Base-by-base conservation (phyloP, 1,140 invertebrate species). In the Antheraea mylitta region DNA sequence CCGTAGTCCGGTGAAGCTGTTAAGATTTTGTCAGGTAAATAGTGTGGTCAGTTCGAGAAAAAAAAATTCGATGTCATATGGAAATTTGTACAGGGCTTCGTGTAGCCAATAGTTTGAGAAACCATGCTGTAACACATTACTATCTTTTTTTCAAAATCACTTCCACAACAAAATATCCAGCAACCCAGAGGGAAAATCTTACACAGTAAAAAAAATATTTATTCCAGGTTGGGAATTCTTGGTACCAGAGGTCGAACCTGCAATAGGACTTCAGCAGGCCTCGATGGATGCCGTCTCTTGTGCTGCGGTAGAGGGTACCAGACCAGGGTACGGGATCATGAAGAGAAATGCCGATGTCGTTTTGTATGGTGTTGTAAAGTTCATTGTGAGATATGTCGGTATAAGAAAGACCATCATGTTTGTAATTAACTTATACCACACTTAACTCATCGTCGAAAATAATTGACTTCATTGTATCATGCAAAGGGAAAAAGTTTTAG, bases 291-390 rank as follows among this genome's bases (percentile, higher is more conserved):
- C 85, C 94, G 95, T 30, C 92, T 97, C n/a, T 93, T 98, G 9
- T 98, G 97, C 90, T 98, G 97, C 85, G 98, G 98, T 8, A 94
- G 98, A 65, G 98, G 98, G 11, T 98, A 98, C 90, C 96, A 98
- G 87, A 98, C 97, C 2, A 93, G 96, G 61, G 95, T 98, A 0
- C 94, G 96, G 63, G 96, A 98, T 74, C 96, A 97, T 67, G 95
- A 96, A 71, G 97, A 98, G 87, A 97, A 98, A 89, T 99, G 98
- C 93, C 95, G 97, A 77, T 99, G 98, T 90, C 95, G 96, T 78
- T 98, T 99, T 83, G 96, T 97, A 48, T 98, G 98, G 98, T 99
- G 98, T 92, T 99, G 98, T 89, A 94, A 95, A 69, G 97, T 99
- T 0, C 94, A 96, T 75, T 99, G 98, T 92, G 96, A 98, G 78